These are phyloP conservation scores for Sebastes cheni DNA, from an alignment of 2,797 vertebrate genomes.

Conservation along the genomic window DNA sequence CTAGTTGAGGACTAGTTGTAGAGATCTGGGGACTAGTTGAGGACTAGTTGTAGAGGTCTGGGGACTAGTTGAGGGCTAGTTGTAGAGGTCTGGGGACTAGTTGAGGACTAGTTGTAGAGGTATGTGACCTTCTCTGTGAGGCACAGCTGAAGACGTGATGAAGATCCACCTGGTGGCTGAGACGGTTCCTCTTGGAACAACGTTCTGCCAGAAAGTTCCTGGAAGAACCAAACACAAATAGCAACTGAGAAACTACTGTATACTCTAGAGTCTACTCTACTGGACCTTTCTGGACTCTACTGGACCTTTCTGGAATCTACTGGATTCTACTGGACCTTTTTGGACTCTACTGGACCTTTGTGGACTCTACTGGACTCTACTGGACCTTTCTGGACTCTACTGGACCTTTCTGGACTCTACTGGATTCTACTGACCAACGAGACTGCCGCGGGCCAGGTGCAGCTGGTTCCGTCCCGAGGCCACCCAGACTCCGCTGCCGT, in stretches of 20 bases:
- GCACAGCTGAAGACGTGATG: slow-evolving; percentile 88
- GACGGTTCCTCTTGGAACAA: slow-evolving; percentile 93
- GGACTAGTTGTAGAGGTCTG: too few relatives aligned
- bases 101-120: too few relatives aligned
- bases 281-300: too few relatives aligned
- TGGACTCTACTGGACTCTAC: too few relatives aligned
- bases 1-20: too few relatives aligned
- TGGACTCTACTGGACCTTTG: too few relatives aligned
- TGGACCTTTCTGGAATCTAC: too few relatives aligned
- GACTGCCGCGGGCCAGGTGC: slow-evolving; percentile 92
- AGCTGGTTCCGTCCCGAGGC: slow-evolving; percentile 95
- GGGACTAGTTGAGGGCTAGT: too few relatives aligned
- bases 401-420: not conserved
- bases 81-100: too few relatives aligned
- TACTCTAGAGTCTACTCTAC: too few relatives aligned
- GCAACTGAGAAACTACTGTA: not conserved
- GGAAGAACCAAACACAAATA: slow-evolving; percentile 1
- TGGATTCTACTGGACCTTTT: too few relatives aligned
- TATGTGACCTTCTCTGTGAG: slow-evolving; percentile 85
- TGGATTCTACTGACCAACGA: slow-evolving; percentile 83
- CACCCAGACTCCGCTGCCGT: slow-evolving; percentile 91
- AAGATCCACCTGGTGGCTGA: slow-evolving; percentile 94
- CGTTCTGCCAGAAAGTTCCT: slow-evolving; percentile 94
- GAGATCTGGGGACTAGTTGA: too few relatives aligned
- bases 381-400: not conserved